A percentile compares a stretch with the other conserved stretches of the same genome.
These are phyloP conservation scores for Phengaris arion DNA, from an alignment of 2,888 invertebrate genomes.

Conservation along the genomic window DNA sequence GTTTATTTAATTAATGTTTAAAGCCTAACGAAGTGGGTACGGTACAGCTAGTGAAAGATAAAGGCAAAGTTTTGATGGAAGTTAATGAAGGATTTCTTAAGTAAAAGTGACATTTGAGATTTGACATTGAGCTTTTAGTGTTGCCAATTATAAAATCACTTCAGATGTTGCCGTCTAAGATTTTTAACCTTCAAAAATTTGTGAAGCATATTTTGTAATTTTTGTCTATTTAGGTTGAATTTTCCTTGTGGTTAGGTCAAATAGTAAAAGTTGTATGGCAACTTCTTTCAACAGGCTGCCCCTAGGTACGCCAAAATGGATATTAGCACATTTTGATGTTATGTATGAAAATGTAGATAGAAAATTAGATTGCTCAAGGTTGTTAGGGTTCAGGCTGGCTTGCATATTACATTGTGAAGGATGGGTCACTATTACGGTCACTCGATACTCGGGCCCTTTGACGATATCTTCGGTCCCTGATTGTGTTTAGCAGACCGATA, in stretches of 20 bases:
- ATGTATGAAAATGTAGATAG: background rate
- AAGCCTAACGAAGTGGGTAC: too few relatives aligned
- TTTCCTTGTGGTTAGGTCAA: too few relatives aligned
- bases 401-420: background rate
- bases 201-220: background rate
- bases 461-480: background rate
- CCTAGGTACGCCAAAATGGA: too few relatives aligned
- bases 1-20: too few relatives aligned
- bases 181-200: background rate
- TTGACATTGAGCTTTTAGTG: background rate
- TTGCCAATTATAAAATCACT: slow-evolving; percentile 12
- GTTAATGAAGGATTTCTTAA: background rate
- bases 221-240: too few relatives aligned
- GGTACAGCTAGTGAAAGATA: background rate
- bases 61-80: background rate
- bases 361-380: background rate
- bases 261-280: too few relatives aligned
- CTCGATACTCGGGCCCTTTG: background rate
- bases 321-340: background rate
- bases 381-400: background rate
- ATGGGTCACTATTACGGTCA: background rate
- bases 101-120: background rate
- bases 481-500: background rate
- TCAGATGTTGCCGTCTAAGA: background rate
- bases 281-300: too few relatives aligned